A percentile compares a stretch with the other conserved stretches of the same genome.
Evolutionary conservation across 2,888 invertebrate species (phyloP).

Genomic region (Leptinotarsa tumamoca): DNA sequence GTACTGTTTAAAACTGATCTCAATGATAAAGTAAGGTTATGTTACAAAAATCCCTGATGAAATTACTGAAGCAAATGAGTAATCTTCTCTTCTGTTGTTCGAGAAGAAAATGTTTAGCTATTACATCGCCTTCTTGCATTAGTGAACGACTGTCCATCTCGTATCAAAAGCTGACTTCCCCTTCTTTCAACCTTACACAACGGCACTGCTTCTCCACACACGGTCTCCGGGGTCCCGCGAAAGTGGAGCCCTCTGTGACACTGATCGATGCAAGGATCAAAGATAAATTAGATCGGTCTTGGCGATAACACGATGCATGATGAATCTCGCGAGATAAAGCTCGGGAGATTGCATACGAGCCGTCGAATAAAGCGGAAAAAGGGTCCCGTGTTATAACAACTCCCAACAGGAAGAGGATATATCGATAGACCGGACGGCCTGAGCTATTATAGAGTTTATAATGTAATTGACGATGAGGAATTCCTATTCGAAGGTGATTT

Average conservation of each 20-base stretch:
- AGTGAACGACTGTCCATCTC: too few relatives aligned
- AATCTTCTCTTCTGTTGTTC: too few relatives aligned
- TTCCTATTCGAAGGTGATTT: not conserved
- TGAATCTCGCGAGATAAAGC: conserved; percentile 37
- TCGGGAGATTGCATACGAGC: conserved; percentile 33
- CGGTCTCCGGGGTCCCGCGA: conserved; percentile 39
- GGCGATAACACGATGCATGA: conserved; percentile 42
- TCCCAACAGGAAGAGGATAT: conserved; percentile 7
- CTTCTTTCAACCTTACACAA: not conserved
- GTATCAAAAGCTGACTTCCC: not conserved
- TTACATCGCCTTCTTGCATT: too few relatives aligned
- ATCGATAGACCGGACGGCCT: not conserved
- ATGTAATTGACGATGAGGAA: not conserved
- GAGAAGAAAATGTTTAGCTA: too few relatives aligned
- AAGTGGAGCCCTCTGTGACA: conserved; percentile 53
- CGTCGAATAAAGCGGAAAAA: conserved; percentile 24
- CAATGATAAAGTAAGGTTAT: too few relatives aligned
- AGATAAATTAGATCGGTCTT: conserved; percentile 51
- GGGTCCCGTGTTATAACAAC: conserved; percentile 3
- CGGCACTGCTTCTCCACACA: conserved; percentile 33
- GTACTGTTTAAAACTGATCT: too few relatives aligned
- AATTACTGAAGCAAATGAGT: too few relatives aligned
- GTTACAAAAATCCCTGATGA: too few relatives aligned
- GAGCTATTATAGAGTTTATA: conserved; percentile 2
- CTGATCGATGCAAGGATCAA: conserved; percentile 54